Evolutionary conservation across 2,113 vertebrate genomes (phyloP).

Genomic region (Spheniscus mendiculus): DNA sequence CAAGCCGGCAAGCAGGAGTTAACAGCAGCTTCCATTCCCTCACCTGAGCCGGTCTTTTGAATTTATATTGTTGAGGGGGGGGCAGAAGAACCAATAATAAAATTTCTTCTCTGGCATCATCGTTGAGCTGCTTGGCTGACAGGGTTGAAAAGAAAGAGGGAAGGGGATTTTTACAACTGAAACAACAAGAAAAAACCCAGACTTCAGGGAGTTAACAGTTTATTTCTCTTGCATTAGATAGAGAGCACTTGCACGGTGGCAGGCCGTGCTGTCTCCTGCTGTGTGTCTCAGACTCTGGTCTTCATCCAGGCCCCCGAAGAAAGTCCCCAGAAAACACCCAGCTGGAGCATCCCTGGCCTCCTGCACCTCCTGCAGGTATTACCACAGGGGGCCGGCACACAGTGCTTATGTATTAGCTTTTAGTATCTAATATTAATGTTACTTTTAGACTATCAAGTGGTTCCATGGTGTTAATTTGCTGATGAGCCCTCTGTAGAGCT

Average conservation of each 20-base stretch:
- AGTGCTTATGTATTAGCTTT: not conserved
- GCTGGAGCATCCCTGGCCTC: not conserved
- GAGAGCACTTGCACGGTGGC: not conserved
- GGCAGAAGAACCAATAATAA: not conserved
- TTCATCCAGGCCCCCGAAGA: not conserved
- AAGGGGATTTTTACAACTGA: not conserved
- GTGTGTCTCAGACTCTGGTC: not conserved
- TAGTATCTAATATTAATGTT: not conserved
- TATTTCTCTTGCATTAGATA: not conserved
- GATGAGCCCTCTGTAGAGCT: not conserved
- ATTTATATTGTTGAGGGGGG: not conserved
- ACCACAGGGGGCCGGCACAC: not conserved
- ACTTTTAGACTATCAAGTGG: not conserved
- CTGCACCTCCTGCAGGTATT: not conserved
- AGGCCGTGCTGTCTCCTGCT: not conserved
- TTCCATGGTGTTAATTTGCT: not conserved
- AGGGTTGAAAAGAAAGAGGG: not conserved
- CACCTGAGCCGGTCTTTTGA: not conserved
- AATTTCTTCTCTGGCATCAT: not conserved
- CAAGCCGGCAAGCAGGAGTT: not conserved
- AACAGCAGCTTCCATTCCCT: not conserved
- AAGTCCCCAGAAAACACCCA: not conserved
- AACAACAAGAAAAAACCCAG: not conserved
- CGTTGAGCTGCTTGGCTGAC: not conserved
- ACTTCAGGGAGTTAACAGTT: not conserved